A percentile compares a stretch with the other conserved stretches of the same genome.
phyloP scores from a whole-genome alignment of 2,888 invertebrate species.

The Panopea generosa region DNA sequence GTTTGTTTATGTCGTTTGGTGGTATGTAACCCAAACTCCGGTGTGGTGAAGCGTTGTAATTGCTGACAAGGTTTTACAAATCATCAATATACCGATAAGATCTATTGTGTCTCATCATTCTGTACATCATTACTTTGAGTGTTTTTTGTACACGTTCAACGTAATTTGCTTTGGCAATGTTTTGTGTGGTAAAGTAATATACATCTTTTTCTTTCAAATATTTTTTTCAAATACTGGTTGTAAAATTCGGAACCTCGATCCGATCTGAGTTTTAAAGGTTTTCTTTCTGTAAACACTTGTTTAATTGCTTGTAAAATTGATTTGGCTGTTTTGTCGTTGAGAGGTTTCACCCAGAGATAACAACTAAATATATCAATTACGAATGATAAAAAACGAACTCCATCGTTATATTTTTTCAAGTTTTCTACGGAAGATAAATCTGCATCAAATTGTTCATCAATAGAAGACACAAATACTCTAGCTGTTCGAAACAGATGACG shows the following conservation, averaged over 20 bases:
- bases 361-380: constrained; percentile 40
- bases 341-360: constrained; percentile 28
- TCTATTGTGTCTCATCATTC: constrained; percentile 17
- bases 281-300: constrained; percentile 23
- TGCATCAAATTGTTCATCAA: constrained; percentile 39
- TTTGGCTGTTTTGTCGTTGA: constrained; percentile 42
- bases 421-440: constrained; percentile 36
- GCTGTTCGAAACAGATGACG: constrained; percentile 30
- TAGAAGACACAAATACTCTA: constrained; percentile 25
- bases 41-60: constrained; percentile 27
- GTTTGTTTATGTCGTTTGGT: constrained; percentile 12
- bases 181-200: constrained; percentile 20
- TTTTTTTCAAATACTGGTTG: constrained; percentile 39
- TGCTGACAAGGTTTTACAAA: constrained; percentile 15
- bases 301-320: constrained; percentile 37
- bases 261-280: constrained; percentile 30
- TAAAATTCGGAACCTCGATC: constrained; percentile 42
- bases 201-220: constrained; percentile 1
- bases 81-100: constrained; percentile 31
- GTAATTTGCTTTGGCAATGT: constrained; percentile 16
- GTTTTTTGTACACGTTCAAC: constrained; percentile 27
- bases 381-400: constrained; percentile 28
- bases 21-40: constrained; percentile 14
- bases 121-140: constrained; percentile 5
- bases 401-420: constrained; percentile 42